Conservation (phyloP, 2,888 invertebrate genomes). For the Ectemnius lituratus region DNA sequence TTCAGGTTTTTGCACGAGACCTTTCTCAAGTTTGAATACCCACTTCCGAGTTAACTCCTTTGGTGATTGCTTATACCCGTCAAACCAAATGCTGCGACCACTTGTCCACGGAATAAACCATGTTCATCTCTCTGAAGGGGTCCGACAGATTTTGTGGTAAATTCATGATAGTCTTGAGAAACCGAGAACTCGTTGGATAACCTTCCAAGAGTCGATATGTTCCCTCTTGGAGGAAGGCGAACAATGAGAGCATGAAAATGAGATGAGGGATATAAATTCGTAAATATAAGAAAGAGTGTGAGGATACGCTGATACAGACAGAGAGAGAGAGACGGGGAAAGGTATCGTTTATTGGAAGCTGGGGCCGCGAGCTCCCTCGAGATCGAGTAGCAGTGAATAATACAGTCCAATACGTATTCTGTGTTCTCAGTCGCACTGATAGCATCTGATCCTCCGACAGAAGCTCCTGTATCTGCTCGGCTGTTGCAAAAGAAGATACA, state of each 20-base stretch:
- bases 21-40: no score
- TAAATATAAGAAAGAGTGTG: slow-evolving; percentile 12
- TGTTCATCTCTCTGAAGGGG: background rate
- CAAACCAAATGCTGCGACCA: no score
- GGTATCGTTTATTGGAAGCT: slow-evolving; percentile 55
- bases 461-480: background rate
- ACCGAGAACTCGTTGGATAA: background rate
- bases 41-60: no score
- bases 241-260: slow-evolving; percentile 25
- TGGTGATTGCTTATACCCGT: no score
- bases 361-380: slow-evolving; percentile 36
- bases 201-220: background rate
- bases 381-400: slow-evolving; percentile 60
- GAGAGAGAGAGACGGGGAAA: slow-evolving; percentile 18
- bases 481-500: slow-evolving; percentile 42
- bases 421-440: slow-evolving; percentile 45
- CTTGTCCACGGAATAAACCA: background rate
- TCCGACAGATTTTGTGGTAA: background rate
- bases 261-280: slow-evolving; percentile 26
- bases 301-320: slow-evolving; percentile 6
- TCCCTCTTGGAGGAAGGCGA: background rate
- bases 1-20: no score
- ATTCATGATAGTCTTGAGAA: background rate
- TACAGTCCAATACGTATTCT: slow-evolving; percentile 46
- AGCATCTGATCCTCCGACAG: slow-evolving; percentile 42